phyloP scores from a whole-genome alignment of 37 sponge, comb jelly and placozoan genomes.

The Mnemiopsis leidyi region DNA sequence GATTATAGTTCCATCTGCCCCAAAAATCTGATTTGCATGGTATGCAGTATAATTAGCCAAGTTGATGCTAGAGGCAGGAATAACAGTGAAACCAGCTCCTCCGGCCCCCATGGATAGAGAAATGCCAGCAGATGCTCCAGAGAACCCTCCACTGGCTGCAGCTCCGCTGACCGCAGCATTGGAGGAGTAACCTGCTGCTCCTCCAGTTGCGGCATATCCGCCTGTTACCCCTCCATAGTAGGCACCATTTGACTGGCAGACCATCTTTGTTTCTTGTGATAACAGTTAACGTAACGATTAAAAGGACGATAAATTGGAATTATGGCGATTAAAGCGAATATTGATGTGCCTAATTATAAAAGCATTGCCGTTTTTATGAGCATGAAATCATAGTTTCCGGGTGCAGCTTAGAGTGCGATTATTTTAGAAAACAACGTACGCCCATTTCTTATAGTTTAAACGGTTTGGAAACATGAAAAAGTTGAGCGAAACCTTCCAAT shows the following conservation, averaged over 20 bases:
- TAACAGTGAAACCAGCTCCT: not conserved
- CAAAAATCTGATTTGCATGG: slow-evolving; percentile 4
- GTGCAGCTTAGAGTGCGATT: too few species aligned
- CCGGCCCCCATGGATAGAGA: not conserved
- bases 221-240: not conserved
- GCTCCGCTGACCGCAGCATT: not conserved
- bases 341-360: not conserved
- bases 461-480: too few species aligned
- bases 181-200: not conserved
- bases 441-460: too few species aligned
- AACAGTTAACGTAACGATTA: too few species aligned
- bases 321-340: not conserved
- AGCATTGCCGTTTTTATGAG: not conserved
- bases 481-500: too few species aligned
- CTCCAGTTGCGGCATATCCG: not conserved
- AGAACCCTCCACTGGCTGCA: not conserved
- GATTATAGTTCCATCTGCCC: not conserved
- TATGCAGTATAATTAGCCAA: not conserved
- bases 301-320: not conserved
- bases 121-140: not conserved
- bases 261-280: too few species aligned
- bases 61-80: not conserved
- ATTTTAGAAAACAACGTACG: too few species aligned
- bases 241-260: not conserved
- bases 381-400: not conserved